phyloP scores from a whole-genome alignment of 1,140 invertebrate genomes.

The Cecropterus lyciades region DNA sequence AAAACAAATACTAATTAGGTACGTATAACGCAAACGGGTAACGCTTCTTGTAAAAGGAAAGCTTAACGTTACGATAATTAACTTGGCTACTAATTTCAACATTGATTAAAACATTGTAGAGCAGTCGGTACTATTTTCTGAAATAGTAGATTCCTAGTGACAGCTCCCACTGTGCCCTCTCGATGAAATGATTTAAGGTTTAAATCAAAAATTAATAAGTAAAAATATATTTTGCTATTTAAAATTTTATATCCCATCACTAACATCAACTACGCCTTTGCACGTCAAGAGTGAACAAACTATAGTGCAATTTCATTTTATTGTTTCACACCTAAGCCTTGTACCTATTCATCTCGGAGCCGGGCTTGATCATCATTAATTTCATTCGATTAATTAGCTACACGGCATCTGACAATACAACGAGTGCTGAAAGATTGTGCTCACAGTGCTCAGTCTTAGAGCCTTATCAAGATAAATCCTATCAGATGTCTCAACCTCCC shows the following conservation, averaged over 20 bases:
- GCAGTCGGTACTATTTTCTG: no score
- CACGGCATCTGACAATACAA: conserved; percentile 17
- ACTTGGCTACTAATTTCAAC: no score
- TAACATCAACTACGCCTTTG: background rate
- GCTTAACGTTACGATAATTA: no score
- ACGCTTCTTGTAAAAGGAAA: no score
- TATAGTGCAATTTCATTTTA: background rate
- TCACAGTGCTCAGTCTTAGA: conserved; percentile 16
- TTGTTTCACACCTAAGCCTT: conserved; percentile 2
- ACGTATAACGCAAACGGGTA: no score
- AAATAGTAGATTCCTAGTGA: no score
- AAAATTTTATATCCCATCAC: background rate
- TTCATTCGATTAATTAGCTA: conserved; percentile 17
- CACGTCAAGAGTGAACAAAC: background rate
- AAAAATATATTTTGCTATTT: no score
- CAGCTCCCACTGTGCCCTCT: no score
- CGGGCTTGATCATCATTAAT: conserved; percentile 9
- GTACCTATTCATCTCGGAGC: conserved; percentile 4
- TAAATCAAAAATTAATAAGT: no score
- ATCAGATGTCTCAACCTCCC: conserved; percentile 14
- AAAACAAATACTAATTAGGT: no score
- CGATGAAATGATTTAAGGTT: no score
- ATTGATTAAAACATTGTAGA: no score
- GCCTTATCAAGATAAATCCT: conserved; percentile 16
- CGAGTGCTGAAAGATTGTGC: conserved; percentile 18